Evolutionary conservation across 2,888 invertebrate genomes (phyloP), one percentile per base, ranked within the genome.

Genomic region (Chironomus riparius): DNA sequence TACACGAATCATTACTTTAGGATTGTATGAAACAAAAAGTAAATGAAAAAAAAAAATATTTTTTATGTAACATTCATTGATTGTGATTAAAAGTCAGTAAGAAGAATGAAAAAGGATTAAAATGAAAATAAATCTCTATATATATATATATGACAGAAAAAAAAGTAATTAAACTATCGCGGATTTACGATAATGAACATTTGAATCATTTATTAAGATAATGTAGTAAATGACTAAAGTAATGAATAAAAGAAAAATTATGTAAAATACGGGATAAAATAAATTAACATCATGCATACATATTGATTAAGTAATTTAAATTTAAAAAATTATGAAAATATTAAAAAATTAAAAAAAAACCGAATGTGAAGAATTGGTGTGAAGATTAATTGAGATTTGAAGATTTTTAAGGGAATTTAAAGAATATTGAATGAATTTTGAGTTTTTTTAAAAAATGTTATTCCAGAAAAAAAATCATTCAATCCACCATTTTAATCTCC

Each of bases 171-270:
- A 38, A 38, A 38, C 38, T 38, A 56, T 56, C 56, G 56, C 56
- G 56, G 56, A 56, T 56, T 56, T 56, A 50, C 50, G 50, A 50
- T 50, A 50, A n/a, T 50, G 50, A 21, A 47, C 50, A 71, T 56
- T 71, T 71, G 71, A 71, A 71, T 71, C 71, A 71, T 71, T 71
- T 50, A 71, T 56, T 47, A 71, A 71, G 71, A 56, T 71, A 71
- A 50, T 50, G 22, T 22, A 69, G 24, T n/a, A 69, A 69, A 71
- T 50, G 22, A 48, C 12, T 47, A 48, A 70, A 70, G 47, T 21
- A 50, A 71, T 18, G 38, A 48, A 70, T 70, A 70, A 22, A 22
- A 28, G 4, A 12, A 62, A 22, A 71, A 50, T 70, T 56, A 56
- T 18, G n/a, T 56, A 18, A 56, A 56, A 56, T 18, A 56, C 56